A percentile compares a stretch with the other conserved stretches of the same genome.
Evolutionary conservation across 2,888 invertebrate genomes (phyloP).

Genomic region (Drosophila picticornis): DNA sequence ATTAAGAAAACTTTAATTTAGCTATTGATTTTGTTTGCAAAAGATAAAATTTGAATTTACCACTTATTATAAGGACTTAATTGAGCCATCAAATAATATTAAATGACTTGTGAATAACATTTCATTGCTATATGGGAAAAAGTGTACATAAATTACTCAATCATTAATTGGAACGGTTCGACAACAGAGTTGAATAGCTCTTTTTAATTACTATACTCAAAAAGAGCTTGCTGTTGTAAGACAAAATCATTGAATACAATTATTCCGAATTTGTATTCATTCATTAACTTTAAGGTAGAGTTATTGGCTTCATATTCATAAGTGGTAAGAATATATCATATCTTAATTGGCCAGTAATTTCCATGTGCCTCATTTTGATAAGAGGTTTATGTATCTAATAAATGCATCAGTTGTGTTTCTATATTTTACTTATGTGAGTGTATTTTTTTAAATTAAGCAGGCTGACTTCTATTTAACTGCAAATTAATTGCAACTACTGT

Average conservation of each 20-base stretch:
- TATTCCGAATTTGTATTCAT: background rate
- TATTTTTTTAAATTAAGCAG: background rate
- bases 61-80: background rate
- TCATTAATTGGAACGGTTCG: background rate
- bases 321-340: no score
- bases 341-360: background rate
- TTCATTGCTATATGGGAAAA: background rate
- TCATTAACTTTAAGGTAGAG: background rate
- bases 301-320: background rate
- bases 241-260: background rate
- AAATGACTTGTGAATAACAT: background rate
- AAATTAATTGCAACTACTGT: no score
- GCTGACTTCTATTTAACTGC: background rate
- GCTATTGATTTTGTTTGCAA: background rate
- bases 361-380: no score
- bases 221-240: background rate
- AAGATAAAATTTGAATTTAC: background rate
- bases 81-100: background rate
- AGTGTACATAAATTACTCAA: background rate
- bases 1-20: background rate
- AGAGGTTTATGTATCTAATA: background rate
- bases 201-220: background rate
- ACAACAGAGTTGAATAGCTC: background rate
- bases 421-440: background rate
- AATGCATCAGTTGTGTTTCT: background rate